Conservation (phyloP, 2,797 vertebrate genomes). For the Tenualosa thibaudeaui region DNA sequence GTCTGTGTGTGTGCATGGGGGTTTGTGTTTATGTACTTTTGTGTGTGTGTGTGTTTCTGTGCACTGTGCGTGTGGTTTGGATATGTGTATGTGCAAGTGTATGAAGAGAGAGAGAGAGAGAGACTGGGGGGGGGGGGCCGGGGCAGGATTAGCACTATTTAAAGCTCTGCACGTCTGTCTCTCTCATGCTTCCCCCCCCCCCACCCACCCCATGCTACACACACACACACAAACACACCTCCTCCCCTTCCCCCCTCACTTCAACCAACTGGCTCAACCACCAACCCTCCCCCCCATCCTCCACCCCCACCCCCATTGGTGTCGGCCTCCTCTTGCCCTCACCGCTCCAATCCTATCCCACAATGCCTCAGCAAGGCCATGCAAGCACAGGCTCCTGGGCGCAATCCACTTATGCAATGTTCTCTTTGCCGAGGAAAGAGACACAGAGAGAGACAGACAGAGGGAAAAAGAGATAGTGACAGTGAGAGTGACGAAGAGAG, state of each 20-base stretch:
- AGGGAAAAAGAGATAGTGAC: not conserved
- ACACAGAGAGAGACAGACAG: not conserved
- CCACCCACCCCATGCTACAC: not conserved
- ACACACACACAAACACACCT: not conserved
- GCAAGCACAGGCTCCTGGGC: constrained; percentile 55
- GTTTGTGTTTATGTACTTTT: constrained; percentile 14
- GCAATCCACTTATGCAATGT: constrained; percentile 67
- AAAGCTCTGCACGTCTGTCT: constrained; percentile 65
- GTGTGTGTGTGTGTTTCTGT: constrained; percentile 34
- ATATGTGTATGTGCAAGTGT: constrained; percentile 40
- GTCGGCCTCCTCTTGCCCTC: constrained; percentile 38
- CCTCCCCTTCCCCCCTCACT: constrained; percentile 37
- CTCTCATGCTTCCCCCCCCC: constrained; percentile 44
- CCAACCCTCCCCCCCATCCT: constrained; percentile 39
- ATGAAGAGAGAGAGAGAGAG: constrained; percentile 21
- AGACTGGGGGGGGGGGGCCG: constrained; percentile 59
- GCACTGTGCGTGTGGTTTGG: constrained; percentile 50
- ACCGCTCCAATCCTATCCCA: constrained; percentile 32
- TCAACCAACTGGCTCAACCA: constrained; percentile 27
- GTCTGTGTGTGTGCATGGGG: constrained; percentile 38
- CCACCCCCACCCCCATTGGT: not conserved
- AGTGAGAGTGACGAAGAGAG: not conserved
- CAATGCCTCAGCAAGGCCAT: constrained; percentile 36
- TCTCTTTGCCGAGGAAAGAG: constrained; percentile 45
- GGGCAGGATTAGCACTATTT: constrained; percentile 72